Evolutionary conservation across 2,797 vertebrate species (phyloP), one percentile per base, ranked within the genome.

Genomic region (Falco peregrinus): DNA sequence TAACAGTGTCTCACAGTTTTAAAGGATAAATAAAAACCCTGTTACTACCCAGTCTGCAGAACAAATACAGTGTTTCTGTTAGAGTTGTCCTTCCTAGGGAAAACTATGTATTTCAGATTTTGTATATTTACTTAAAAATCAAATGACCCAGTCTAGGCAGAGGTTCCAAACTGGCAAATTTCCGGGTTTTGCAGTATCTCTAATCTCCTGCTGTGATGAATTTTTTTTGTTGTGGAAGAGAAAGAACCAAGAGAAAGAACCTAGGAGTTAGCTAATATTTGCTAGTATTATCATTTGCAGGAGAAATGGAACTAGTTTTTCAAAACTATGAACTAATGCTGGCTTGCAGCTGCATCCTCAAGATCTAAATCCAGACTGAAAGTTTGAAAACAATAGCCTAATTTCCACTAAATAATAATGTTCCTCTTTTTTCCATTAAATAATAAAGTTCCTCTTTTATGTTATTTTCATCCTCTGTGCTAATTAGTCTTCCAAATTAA

Each of bases 381-480:
- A 79, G 43, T 9, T n/a, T 67, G 59, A 61, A 88, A 90, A 83
- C 33, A 71, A 83, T 5, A 20, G 21, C 82, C 79, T 41, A 45
- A 86, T 68, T 93, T 92, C 82, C 35, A 90, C 68, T 75, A 57
- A 93, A 90, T 56, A 71, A 37, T 41, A 92, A 93, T 87, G 26
- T 35, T 80, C 48, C 76, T 76, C 48, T 35, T 74, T 85, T 68
- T 93, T 92, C 80, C 35, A 90, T 64, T 75, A 57, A 93, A 90
- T 56, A 71, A 37, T 45, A 92, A 94, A 89, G 24, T 35, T 80
- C 51, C 76, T 76, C 45, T 35, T 70, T 85, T 20, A 7, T 41
- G 25, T 54, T 90, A 84, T 24, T 89, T 77, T 87, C 7, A 6
- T 28, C 11, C 21, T 71, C 54, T 53, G 26, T 67, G 68, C 45